phyloP scores from a whole-genome alignment of 1,140 invertebrate genomes.

The Drosophila micromelanica region DNA sequence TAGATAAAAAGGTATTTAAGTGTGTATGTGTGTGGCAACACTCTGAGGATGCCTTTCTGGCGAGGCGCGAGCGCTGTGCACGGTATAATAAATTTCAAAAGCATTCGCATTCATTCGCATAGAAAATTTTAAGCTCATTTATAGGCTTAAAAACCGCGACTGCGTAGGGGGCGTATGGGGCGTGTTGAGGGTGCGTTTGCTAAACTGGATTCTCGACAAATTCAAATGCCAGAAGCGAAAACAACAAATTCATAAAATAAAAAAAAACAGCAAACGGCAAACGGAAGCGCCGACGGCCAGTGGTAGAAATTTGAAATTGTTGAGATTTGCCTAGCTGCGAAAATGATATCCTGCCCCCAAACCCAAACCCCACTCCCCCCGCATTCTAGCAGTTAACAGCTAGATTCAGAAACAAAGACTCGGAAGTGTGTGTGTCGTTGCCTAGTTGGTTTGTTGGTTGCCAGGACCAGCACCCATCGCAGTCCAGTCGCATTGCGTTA shows the following conservation, averaged over 20 bases:
- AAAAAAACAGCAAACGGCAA: conserved; percentile 55
- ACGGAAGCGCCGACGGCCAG: conserved; percentile 68
- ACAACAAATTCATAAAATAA: conserved; percentile 75
- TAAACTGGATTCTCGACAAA: conserved; percentile 74
- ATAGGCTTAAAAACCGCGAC: conserved; percentile 75
- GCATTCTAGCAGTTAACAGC: not conserved
- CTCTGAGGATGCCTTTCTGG: conserved; percentile 12
- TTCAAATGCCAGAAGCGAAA: conserved; percentile 69
- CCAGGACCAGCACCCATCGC: conserved; percentile 12
- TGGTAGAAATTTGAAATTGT: conserved; percentile 67
- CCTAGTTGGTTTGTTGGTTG: conserved; percentile 27
- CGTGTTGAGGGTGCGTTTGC: conserved; percentile 4
- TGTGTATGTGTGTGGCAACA: conserved; percentile 25
- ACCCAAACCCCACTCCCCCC: not conserved
- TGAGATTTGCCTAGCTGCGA: conserved; percentile 76
- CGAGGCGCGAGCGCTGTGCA: not conserved
- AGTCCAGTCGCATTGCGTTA: conserved; percentile 64
- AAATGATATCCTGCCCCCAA: conserved; percentile 65
- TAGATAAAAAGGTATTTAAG: not conserved
- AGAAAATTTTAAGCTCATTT: conserved; percentile 84
- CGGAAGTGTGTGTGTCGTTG: conserved; percentile 1
- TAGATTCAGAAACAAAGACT: not conserved
- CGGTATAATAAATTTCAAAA: conserved; percentile 79
- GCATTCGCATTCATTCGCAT: conserved; percentile 82
- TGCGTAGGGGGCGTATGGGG: not conserved